Percentiles rank a stretch among this genome's conserved stretches.
Evolutionary conservation across 2,113 vertebrate genomes (phyloP).

Genomic region (Platichthys flesus): DNA sequence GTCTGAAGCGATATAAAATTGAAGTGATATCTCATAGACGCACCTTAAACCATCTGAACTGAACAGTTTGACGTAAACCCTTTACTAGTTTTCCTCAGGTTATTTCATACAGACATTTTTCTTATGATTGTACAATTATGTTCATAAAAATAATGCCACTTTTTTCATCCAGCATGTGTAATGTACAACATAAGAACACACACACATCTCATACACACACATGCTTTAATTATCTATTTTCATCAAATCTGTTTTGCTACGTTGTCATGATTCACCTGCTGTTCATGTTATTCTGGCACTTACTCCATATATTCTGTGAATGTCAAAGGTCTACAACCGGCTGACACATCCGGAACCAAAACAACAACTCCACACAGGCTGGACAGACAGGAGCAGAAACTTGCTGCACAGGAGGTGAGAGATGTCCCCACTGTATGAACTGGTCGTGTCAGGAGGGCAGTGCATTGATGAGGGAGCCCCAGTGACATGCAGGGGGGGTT

Average conservation of each 20-base stretch:
- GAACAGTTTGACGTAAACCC: no score
- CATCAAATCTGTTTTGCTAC: slow-evolving; percentile 34
- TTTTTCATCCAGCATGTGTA: slow-evolving; percentile 13
- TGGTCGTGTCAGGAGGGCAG: slow-evolving; percentile 28
- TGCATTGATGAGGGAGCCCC: slow-evolving; percentile 13
- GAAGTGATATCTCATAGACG: background rate
- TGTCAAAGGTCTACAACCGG: slow-evolving; percentile 47
- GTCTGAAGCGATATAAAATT: background rate
- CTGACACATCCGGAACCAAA: slow-evolving; percentile 10
- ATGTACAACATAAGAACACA: background rate
- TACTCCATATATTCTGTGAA: slow-evolving; percentile 49
- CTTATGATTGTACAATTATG: background rate
- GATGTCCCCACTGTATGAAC: slow-evolving; percentile 25
- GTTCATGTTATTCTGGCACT: slow-evolving; percentile 29
- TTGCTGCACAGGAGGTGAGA: slow-evolving; percentile 8
- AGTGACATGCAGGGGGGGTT: slow-evolving; percentile 5
- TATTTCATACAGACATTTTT: no score
- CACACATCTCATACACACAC: slow-evolving; percentile 8
- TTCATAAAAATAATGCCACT: background rate
- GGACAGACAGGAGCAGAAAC: background rate
- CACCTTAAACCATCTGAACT: no score
- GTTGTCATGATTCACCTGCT: slow-evolving; percentile 45
- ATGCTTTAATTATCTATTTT: slow-evolving; percentile 40
- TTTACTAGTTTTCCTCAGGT: background rate
- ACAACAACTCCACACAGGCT: slow-evolving; percentile 4